phyloP scores from a whole-genome alignment of 2,888 invertebrate genomes.

The Eupithecia pulchellata region DNA sequence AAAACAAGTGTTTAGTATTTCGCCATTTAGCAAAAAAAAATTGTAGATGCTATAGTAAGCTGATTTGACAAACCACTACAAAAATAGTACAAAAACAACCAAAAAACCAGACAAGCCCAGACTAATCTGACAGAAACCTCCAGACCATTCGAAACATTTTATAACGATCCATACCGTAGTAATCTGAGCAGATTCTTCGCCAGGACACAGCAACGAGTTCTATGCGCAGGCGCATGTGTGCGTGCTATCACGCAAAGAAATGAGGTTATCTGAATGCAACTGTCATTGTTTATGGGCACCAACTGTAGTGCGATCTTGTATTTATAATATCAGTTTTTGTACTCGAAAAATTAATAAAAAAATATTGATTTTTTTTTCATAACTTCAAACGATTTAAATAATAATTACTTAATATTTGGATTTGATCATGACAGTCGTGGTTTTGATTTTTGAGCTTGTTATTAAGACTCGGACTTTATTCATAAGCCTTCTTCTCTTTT shows the following conservation, averaged over 20 bases:
- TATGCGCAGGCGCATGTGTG: conserved; percentile 33
- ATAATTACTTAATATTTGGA: background rate
- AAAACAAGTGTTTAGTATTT: too few relatives aligned
- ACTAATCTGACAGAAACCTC: background rate
- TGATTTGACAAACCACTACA: too few relatives aligned
- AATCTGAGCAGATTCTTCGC: conserved; percentile 6
- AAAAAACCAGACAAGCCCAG: background rate
- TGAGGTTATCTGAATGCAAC: conserved; percentile 82
- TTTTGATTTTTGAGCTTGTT: too few relatives aligned
- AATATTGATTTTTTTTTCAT: too few relatives aligned
- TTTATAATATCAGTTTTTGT: background rate
- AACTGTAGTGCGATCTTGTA: conserved; percentile 58
- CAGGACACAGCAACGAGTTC: conserved; percentile 27
- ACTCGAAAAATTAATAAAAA: too few relatives aligned
- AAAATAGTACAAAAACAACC: too few relatives aligned
- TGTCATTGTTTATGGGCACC: conserved; percentile 70
- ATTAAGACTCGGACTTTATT: background rate
- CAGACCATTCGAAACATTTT: conserved; percentile 2
- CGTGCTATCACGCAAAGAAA: conserved; percentile 79
- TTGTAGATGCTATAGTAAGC: too few relatives aligned
- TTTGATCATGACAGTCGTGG: background rate
- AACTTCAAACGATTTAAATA: too few relatives aligned
- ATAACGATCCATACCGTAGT: conserved; percentile 2
- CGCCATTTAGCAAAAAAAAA: too few relatives aligned
- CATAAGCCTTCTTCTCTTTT: background rate